A percentile compares a stretch with the other conserved stretches of the same genome.
phyloP scores from a whole-genome alignment of 2,888 invertebrate species.

The Bembecia ichneumoniformis region DNA sequence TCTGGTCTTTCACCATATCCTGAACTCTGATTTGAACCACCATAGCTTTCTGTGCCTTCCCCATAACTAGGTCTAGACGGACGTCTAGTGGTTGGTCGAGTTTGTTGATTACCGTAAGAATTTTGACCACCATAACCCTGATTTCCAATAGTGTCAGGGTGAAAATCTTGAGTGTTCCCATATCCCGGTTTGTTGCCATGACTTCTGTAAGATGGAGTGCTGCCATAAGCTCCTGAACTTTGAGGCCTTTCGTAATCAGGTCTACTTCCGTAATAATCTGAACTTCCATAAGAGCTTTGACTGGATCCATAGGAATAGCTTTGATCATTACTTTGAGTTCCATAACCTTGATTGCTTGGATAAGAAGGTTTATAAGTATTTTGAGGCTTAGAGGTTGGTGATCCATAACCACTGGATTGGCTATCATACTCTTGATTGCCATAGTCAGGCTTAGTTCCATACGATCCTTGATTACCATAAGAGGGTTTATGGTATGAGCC shows the following conservation, averaged over 20 bases:
- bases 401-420: slow-evolving; percentile 11
- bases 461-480: slow-evolving; percentile 4
- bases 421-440: slow-evolving; percentile 14
- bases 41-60: slow-evolving; percentile 1
- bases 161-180: slow-evolving; percentile 1
- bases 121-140: slow-evolving; percentile 2
- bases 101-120: slow-evolving; percentile 4
- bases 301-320: slow-evolving; percentile 12
- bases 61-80: background rate
- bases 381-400: slow-evolving; percentile 3
- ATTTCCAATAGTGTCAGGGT: background rate
- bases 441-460: slow-evolving; percentile 11
- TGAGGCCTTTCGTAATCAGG: too few species aligned
- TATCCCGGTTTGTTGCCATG: background rate
- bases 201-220: slow-evolving; percentile 9
- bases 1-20: slow-evolving; percentile 21
- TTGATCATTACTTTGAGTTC: slow-evolving; percentile 7
- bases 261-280: slow-evolving; percentile 8
- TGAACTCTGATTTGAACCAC: slow-evolving; percentile 5
- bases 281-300: slow-evolving; percentile 6
- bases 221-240: slow-evolving; percentile 8
- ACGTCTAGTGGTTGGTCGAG: background rate
- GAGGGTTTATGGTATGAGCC: slow-evolving; percentile 4
- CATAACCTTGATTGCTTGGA: slow-evolving; percentile 14
- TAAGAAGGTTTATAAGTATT: slow-evolving; percentile 8